Conservation (phyloP, 2,888 invertebrate genomes). For the Muscina levida region DNA sequence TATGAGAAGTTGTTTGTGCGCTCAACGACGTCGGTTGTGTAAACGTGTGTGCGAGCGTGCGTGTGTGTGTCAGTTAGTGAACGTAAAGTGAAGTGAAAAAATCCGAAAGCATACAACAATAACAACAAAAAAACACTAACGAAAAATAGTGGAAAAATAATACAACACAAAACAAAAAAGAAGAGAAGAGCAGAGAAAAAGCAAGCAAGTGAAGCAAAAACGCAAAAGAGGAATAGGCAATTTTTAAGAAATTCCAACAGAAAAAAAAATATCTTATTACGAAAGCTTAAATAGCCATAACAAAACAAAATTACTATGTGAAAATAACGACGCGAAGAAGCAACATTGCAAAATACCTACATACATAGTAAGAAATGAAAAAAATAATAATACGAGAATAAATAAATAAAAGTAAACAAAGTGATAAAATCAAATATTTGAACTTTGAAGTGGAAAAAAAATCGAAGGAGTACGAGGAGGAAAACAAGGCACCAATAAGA, state of each 20-base stretch:
- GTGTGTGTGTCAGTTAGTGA: conserved; percentile 49
- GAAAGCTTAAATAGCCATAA: conserved; percentile 25
- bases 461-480: not conserved
- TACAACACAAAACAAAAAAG: conserved; percentile 50
- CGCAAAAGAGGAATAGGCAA: too few relatives aligned
- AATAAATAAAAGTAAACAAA: not conserved
- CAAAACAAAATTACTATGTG: conserved; percentile 55
- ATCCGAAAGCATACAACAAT: conserved; percentile 41
- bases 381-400: not conserved
- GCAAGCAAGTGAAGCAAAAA: conserved; percentile 52
- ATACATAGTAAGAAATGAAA: not conserved
- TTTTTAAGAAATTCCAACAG: conserved; percentile 34
- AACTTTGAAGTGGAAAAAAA: not conserved
- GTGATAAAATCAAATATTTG: not conserved
- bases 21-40: too few relatives aligned
- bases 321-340: conserved; percentile 46
- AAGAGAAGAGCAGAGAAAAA: conserved; percentile 23
- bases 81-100: conserved; percentile 45
- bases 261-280: not conserved
- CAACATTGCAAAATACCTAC: conserved; percentile 23
- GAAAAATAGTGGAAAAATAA: conserved; percentile 56
- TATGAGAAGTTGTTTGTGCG: too few relatives aligned
- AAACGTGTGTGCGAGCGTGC: conserved; percentile 40
- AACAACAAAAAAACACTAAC: conserved; percentile 37
- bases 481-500: not conserved